A percentile compares a stretch with the other conserved stretches of the same genome.
Conservation (phyloP, 2,113 vertebrate genomes). For the Setophaga coronata region DNA sequence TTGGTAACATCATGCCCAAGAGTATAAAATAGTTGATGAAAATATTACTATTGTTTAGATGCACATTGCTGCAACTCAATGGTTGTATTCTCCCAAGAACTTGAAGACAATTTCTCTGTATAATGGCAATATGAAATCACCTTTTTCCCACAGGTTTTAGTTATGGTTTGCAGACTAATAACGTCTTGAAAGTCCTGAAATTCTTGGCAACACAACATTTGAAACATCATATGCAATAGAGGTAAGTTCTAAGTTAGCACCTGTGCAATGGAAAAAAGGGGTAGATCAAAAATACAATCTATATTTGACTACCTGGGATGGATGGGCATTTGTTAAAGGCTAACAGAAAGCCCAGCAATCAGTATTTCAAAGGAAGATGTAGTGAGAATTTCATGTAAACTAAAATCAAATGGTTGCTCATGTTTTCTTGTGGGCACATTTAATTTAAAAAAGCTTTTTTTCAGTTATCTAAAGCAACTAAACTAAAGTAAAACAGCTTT, state of each 20-base stretch:
- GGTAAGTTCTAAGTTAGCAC: not conserved
- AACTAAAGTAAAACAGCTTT: slow-evolving; percentile 13
- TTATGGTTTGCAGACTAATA: not conserved
- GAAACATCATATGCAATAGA: not conserved
- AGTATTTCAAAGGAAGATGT: not conserved
- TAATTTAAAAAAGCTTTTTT: slow-evolving; percentile 6
- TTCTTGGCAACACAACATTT: not conserved
- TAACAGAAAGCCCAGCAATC: not conserved
- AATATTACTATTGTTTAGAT: not conserved
- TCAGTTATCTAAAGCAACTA: slow-evolving; percentile 13
- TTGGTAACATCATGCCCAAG: not conserved
- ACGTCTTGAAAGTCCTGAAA: not conserved
- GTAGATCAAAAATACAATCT: not conserved
- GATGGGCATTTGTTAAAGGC: not conserved
- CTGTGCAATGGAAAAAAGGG: not conserved
- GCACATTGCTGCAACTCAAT: not conserved
- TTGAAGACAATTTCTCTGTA: not conserved
- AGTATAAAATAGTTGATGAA: not conserved
- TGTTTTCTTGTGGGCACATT: not conserved
- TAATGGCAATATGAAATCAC: not conserved
- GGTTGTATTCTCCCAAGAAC: not conserved
- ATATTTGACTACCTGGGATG: not conserved
- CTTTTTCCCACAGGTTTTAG: not conserved
- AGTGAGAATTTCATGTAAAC: not conserved
- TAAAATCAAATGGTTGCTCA: not conserved